phyloP scores from a whole-genome alignment of 2,113 vertebrate species.

The Larimichthys crocea region DNA sequence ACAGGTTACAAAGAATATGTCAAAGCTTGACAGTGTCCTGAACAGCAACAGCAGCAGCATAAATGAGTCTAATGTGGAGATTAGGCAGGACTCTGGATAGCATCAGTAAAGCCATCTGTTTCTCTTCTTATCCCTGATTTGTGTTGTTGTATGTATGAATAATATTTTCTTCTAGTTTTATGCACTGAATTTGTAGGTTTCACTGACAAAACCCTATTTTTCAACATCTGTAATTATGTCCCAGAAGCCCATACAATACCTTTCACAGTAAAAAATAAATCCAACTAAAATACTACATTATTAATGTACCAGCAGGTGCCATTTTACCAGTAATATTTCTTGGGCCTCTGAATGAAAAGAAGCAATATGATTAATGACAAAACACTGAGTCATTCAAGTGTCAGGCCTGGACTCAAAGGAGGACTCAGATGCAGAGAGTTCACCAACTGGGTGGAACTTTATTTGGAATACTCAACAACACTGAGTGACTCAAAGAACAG shows the following conservation, averaged over 20 bases:
- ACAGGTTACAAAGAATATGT: not conserved
- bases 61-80: not conserved
- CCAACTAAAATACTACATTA: not conserved
- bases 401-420: too few relatives aligned
- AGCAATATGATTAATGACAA: not conserved
- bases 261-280: not conserved
- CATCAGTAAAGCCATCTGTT: not conserved
- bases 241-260: not conserved
- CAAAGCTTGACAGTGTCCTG: not conserved
- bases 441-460: too few relatives aligned
- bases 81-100: not conserved
- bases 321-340: not conserved
- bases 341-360: slow-evolving; percentile 6
- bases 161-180: not conserved
- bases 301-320: slow-evolving; percentile 3
- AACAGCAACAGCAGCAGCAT: not conserved
- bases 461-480: too few relatives aligned
- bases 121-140: not conserved
- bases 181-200: not conserved
- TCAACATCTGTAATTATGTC: not conserved
- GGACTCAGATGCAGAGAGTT: too few relatives aligned
- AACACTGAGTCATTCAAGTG: slow-evolving; percentile 15
- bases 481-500: too few relatives aligned
- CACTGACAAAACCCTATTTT: not conserved
- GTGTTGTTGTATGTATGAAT: not conserved